Base-by-base conservation (phyloP, 2,113 vertebrate genomes). In the Mystacornis crossleyi region DNA sequence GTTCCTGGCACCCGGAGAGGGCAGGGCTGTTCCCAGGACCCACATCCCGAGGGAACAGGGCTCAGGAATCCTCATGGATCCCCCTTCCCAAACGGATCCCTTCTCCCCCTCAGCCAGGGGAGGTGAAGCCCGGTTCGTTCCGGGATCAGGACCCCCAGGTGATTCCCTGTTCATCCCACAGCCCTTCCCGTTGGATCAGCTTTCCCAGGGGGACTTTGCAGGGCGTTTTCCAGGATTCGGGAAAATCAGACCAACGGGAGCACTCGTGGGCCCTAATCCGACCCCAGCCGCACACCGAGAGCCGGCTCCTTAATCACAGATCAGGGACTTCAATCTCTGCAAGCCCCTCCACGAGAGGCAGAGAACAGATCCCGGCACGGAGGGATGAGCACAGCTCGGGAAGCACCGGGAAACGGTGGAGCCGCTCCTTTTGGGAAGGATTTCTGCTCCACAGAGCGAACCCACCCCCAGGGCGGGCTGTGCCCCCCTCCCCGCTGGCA, bases 121-220 rank as follows among this genome's bases (percentile, higher is more conserved):
- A 69, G 77, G 26, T 11, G 18, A 58, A 40, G 8, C 26, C 7
- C 7, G 54, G 43, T 43, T 17, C 16, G 4, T 23, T 28, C 12
- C 70, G 60, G 51, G 77, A 26, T 58, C 11, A 28, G 45, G 50
- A 31, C 8, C 15, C 18, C 67, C 54, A 25, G 40, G 31, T 42
- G 36, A 11, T 45, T 31, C 36, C 0, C 0, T 3, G 7, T n/a
- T 33, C 8, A 0, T 34, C 58, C 29, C 34, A 71, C 8, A 9
- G 53, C 81, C 70, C 26, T 48, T 74, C 47, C 73, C 31, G 14
- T 3, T 4, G 38, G 14, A 53, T 29, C 67, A 20, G 57, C 7
- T 51, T 58, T 42, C 38, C 64, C 19, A n/a, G n/a, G 6, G 4
- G 34, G 26, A 17, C 11, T 24, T 31, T 5, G 55, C 50, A 20